Base-by-base conservation (phyloP, 2,113 vertebrate species). In the Epinephelus fuscoguttatus region DNA sequence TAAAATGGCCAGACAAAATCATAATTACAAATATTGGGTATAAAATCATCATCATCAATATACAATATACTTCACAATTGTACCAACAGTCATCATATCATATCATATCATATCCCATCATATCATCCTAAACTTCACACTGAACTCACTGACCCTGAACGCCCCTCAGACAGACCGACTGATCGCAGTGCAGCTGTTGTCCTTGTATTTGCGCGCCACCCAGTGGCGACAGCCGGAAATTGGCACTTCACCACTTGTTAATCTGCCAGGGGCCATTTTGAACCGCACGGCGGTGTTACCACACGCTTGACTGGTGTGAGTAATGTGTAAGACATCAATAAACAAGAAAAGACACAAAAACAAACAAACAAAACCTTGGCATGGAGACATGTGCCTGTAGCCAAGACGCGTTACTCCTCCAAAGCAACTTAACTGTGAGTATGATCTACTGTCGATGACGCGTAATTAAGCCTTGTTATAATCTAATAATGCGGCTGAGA, bases 241-340 rank as follows among this genome's bases (percentile, higher is more conserved):
- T 53, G 56, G 50, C 49, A 52, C 47, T 69, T 82, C 50, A 69
- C 59, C 70, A 76, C 56, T 81, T 82, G 30, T 71, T 17, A 79
- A 80, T 79, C 30, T 87, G 91, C 92, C 93, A 93, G 94, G 84
- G 93, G 94, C 95, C 95, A 95, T 95, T 95, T 95, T 95, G 93
- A 94, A 86, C 74, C 75, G 68, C 84, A 78, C 71, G 73, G 76
- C 42, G 81, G 61, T 70, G 84, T 85, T 86, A 80, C n/a, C 88
- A 84, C 82, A 84, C 68, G 82, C 66, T 25, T 49, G 74, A 25
- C 70, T 86, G 75, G 52, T 62, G 87, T 61, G 80, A 89, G 78
- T 79, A 63, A 80, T 89, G 82, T 82, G 81, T 63, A 30, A 85
- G 71, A 85, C 81, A 75, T 9, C 64, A 89, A 91, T 53, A 88